These are phyloP conservation scores for Cephus runcator DNA, from an alignment of 2,888 invertebrate genomes.

Conservation along the genomic window DNA sequence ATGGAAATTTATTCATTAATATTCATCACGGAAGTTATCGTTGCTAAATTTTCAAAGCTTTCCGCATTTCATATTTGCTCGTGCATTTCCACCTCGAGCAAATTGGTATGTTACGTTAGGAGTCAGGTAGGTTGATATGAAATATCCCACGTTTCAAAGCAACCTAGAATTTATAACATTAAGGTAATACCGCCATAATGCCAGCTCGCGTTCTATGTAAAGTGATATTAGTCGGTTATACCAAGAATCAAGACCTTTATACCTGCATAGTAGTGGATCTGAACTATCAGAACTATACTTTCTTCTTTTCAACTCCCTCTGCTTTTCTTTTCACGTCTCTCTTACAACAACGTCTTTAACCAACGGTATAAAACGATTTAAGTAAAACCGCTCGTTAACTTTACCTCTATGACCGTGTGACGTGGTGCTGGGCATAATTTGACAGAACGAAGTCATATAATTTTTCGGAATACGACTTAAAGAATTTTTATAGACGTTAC, in stretches of 20 bases:
- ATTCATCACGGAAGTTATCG: too few relatives aligned
- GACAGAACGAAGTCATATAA: neutral
- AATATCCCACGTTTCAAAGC: neutral
- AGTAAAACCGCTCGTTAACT: neutral
- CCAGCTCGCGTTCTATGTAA: neutral
- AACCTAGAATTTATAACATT: neutral
- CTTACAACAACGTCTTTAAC: neutral
- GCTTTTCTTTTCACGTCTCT: neutral
- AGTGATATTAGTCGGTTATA: conserved; percentile 34
- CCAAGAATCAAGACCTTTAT: conserved; percentile 6
- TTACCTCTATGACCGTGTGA: neutral
- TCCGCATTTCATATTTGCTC: neutral
- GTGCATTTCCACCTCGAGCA: neutral
- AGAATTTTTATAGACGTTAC: too few relatives aligned
- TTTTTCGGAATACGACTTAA: neutral
- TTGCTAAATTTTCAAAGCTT: neutral
- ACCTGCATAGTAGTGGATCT: neutral
- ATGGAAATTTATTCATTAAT: too few relatives aligned
- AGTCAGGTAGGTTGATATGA: neutral
- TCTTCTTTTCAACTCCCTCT: neutral
- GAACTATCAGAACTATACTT: neutral
- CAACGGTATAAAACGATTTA: neutral
- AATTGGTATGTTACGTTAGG: neutral
- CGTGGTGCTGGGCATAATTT: neutral
- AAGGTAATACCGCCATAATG: neutral